Evolutionary conservation across 2,113 vertebrate genomes (phyloP).

Genomic region (Pterocles gutturalis): DNA sequence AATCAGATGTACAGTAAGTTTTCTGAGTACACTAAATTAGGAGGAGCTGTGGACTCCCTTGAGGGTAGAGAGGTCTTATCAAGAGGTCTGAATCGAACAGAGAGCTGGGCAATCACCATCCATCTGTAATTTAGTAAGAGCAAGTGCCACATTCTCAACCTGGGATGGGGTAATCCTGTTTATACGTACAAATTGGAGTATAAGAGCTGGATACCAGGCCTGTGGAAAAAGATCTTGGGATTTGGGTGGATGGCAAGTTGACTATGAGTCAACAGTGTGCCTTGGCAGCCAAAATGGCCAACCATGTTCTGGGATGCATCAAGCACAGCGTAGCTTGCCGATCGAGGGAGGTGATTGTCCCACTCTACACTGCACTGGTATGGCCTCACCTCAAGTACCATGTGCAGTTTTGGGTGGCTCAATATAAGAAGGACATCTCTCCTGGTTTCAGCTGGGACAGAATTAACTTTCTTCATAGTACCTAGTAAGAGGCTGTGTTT

Average conservation of each 20-base stretch:
- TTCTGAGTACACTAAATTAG: background rate
- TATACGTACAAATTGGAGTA: background rate
- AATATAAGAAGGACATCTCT: background rate
- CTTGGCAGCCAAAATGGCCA: background rate
- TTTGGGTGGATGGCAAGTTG: background rate
- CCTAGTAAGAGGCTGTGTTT: too few relatives aligned
- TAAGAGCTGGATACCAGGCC: background rate
- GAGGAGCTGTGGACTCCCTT: background rate
- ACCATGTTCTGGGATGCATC: background rate
- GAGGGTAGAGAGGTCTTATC: background rate
- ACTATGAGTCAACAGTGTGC: background rate
- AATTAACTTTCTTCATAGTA: too few relatives aligned
- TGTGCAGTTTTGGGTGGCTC: background rate
- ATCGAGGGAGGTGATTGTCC: background rate
- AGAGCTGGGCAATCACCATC: background rate
- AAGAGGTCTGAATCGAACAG: background rate
- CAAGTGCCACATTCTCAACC: background rate
- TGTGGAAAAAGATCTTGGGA: background rate
- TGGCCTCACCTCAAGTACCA: rapidly evolving
- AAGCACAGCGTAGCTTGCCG: background rate
- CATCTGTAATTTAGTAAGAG: background rate
- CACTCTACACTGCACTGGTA: too few relatives aligned
- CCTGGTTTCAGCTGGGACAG: too few relatives aligned
- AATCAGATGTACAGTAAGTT: background rate
- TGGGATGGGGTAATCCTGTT: background rate